Percentiles rank a stretch among this genome's conserved stretches.
phyloP scores from a whole-genome alignment of 2,113 vertebrate genomes.

The Aphyosemion australe region DNA sequence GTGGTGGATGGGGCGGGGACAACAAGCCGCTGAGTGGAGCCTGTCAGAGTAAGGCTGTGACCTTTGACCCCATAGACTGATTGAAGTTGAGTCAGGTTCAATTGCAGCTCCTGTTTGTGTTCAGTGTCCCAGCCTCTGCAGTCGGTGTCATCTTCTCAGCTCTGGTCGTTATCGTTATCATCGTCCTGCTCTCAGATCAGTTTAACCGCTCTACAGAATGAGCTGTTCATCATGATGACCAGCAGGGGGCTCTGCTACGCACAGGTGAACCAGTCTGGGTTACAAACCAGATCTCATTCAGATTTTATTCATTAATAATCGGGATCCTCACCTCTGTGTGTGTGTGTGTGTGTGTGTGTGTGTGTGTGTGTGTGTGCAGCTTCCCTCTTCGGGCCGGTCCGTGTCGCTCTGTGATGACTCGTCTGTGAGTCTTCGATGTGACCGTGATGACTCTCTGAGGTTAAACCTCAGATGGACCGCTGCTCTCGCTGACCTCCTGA shows the following conservation, averaged over 20 bases:
- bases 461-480: slow-evolving; percentile 81
- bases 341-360: no score
- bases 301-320: not conserved
- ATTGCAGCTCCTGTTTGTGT: slow-evolving; percentile 3
- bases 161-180: slow-evolving; percentile 26
- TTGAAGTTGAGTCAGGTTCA: no score
- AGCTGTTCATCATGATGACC: slow-evolving; percentile 78
- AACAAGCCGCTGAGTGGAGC: slow-evolving; percentile 66
- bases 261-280: slow-evolving; percentile 75
- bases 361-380: slow-evolving; percentile 60
- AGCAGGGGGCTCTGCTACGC: slow-evolving; percentile 87
- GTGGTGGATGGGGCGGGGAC: slow-evolving; percentile 68
- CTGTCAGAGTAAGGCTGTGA: slow-evolving; percentile 83
- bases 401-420: slow-evolving; percentile 82
- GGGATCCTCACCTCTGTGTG: no score
- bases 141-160: slow-evolving; percentile 26
- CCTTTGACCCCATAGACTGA: not conserved
- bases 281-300: not conserved
- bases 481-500: slow-evolving; percentile 75
- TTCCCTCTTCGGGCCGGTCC: slow-evolving; percentile 54
- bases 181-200: slow-evolving; percentile 50
- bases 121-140: slow-evolving; percentile 55
- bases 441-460: slow-evolving; percentile 57
- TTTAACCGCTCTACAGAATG: slow-evolving; percentile 61
- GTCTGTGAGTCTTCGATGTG: slow-evolving; percentile 78